phyloP scores from a whole-genome alignment of 2,888 invertebrate genomes.

The Lamellibrachia satsuma region DNA sequence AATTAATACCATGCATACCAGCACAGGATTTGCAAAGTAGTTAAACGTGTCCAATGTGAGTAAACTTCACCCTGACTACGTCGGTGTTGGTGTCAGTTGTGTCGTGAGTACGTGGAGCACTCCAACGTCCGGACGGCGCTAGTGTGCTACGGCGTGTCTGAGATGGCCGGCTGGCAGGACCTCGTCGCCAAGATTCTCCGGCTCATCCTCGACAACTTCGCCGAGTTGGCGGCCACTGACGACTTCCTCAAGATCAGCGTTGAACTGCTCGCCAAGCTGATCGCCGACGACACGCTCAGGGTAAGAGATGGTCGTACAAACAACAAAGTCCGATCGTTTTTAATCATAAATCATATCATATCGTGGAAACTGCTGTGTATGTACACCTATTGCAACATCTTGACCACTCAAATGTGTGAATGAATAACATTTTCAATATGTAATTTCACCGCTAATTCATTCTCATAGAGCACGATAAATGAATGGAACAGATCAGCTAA shows the following conservation, averaged over 20 bases:
- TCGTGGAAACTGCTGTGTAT: too few relatives aligned
- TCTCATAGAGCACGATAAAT: too few relatives aligned
- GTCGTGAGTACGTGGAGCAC: slow-evolving; percentile 22
- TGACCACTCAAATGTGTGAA: too few relatives aligned
- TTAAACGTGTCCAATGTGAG: too few relatives aligned
- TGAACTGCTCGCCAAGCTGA: slow-evolving; percentile 19
- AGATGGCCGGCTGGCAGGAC: slow-evolving; percentile 25
- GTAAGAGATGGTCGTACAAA: neutral
- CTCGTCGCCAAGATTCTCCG: slow-evolving; percentile 2
- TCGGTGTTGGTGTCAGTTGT: neutral
- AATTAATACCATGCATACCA: too few relatives aligned
- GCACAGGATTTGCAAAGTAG: too few relatives aligned
- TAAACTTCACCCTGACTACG: neutral
- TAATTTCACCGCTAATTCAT: too few relatives aligned
- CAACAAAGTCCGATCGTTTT: too few relatives aligned
- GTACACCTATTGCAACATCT: too few relatives aligned
- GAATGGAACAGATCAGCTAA: too few relatives aligned
- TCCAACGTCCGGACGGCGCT: slow-evolving; percentile 25
- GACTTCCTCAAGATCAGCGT: slow-evolving; percentile 23
- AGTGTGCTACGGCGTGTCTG: slow-evolving; percentile 24
- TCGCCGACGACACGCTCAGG: slow-evolving; percentile 13
- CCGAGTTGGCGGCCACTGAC: slow-evolving; percentile 22
- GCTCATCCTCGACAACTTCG: slow-evolving; percentile 24
- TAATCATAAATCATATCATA: too few relatives aligned
- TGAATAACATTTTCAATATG: too few relatives aligned